Conservation (phyloP, 37 sponge, comb jelly and placozoan species). For the Spongilla lacustris region DNA sequence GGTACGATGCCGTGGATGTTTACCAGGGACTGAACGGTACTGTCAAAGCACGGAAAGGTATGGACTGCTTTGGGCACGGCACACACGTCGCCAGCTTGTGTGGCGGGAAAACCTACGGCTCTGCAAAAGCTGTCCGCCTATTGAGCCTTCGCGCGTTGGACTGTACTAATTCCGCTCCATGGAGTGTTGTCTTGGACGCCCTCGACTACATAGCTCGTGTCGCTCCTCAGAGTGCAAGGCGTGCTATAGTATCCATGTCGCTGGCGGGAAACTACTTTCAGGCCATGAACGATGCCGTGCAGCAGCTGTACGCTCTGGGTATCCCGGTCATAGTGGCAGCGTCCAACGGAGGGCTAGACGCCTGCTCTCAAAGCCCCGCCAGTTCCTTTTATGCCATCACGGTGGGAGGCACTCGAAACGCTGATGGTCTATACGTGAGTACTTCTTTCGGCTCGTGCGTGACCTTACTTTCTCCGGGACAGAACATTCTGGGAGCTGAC, state of each 20-base stretch:
- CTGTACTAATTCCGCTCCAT: conserved; percentile 36
- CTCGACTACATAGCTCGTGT: conserved; percentile 25
- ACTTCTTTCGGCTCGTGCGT: conserved; percentile 58
- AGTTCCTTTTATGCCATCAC: conserved; percentile 26
- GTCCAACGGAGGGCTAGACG: conserved; percentile 26
- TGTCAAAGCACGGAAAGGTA: conserved; percentile 14
- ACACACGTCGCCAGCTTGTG: conserved; percentile 52
- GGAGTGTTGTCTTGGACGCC: conserved; percentile 22
- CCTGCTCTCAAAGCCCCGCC: conserved; percentile 30
- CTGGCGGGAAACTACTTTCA: conserved; percentile 20
- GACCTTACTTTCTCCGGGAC: conserved; percentile 61
- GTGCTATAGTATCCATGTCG: conserved; percentile 34
- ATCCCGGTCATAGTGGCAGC: conserved; percentile 44
- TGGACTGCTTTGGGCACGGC: conserved; percentile 67
- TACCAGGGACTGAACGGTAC: not conserved
- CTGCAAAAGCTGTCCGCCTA: conserved; percentile 32
- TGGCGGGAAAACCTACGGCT: conserved; percentile 49
- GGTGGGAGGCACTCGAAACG: conserved; percentile 33
- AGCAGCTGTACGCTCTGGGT: not conserved
- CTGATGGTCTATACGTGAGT: conserved; percentile 22
- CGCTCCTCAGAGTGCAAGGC: not conserved
- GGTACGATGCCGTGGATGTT: conserved; percentile 46
- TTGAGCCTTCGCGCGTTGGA: conserved; percentile 43
- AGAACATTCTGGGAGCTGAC: conserved; percentile 16
- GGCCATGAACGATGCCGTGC: conserved; percentile 33